Evolutionary conservation across 2,888 invertebrate species (phyloP).

Genomic region (Holacanthella duospinosa): DNA sequence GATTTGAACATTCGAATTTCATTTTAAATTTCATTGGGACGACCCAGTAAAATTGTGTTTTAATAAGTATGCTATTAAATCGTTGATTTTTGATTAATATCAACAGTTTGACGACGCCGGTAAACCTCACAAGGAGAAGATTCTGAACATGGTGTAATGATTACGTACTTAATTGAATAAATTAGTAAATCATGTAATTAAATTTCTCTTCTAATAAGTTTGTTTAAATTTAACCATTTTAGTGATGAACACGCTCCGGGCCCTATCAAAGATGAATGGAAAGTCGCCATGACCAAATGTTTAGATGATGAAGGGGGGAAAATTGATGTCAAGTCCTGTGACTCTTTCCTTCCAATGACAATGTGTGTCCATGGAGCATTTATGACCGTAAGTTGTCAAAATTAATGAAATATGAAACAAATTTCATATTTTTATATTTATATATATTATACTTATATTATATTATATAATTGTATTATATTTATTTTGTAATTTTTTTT

Average conservation of each 20-base stretch:
- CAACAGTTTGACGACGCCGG: slow-evolving; percentile 21
- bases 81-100: no score
- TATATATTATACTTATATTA: neutral
- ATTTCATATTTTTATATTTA: neutral
- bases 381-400: neutral
- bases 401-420: neutral
- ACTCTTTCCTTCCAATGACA: neutral
- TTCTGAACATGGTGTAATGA: neutral
- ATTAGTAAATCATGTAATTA: neutral
- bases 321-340: neutral
- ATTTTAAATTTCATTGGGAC: neutral
- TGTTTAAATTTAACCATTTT: neutral
- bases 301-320: neutral
- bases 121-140: slow-evolving; percentile 22
- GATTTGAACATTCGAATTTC: neutral
- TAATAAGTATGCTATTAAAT: no score
- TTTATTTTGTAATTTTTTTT: neutral
- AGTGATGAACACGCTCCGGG: neutral
- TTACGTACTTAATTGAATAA: neutral
- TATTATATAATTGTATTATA: neutral
- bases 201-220: neutral
- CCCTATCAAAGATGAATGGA: neutral
- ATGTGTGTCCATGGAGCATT: slow-evolving; percentile 9
- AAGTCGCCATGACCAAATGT: neutral
- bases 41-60: no score